Conservation (phyloP, 2,797 vertebrate species). For the Peromyscus nudipes region DNA sequence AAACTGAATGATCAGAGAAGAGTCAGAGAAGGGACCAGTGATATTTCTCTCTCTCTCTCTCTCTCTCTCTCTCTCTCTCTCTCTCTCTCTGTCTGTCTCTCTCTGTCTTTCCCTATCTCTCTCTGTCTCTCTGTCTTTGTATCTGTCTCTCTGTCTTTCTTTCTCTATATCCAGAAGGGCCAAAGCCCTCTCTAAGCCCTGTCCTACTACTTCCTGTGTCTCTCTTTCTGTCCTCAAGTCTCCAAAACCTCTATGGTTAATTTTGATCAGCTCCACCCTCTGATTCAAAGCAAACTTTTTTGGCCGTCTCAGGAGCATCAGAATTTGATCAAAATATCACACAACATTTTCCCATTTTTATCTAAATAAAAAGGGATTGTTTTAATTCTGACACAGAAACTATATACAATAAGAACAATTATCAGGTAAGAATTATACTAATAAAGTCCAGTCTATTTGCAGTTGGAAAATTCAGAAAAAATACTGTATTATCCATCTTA, state of each 20-base stretch:
- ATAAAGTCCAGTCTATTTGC: neutral
- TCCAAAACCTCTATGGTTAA: neutral
- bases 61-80: too few species aligned
- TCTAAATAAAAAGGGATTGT: neutral
- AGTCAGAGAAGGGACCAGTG: neutral
- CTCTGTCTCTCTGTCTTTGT: neutral
- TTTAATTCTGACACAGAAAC: neutral
- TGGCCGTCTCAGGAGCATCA: neutral
- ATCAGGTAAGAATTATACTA: neutral
- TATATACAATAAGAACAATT: neutral
- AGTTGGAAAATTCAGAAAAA: neutral
- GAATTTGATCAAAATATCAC: neutral
- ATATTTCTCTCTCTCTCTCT: neutral
- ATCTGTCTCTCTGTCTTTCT: neutral
- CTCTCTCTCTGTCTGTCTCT: neutral
- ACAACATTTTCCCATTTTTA: neutral
- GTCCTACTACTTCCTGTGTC: neutral
- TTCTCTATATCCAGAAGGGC: neutral
- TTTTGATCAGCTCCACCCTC: neutral
- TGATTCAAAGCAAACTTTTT: neutral
- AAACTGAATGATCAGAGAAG: neutral
- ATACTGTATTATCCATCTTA: neutral
- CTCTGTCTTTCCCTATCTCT: neutral
- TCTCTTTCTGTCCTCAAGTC: neutral
- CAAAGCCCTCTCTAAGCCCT: neutral